Evolutionary conservation across 64 coral and sea anemone genomes (phyloP).

Genomic region (Stichodactyla helianthus): DNA sequence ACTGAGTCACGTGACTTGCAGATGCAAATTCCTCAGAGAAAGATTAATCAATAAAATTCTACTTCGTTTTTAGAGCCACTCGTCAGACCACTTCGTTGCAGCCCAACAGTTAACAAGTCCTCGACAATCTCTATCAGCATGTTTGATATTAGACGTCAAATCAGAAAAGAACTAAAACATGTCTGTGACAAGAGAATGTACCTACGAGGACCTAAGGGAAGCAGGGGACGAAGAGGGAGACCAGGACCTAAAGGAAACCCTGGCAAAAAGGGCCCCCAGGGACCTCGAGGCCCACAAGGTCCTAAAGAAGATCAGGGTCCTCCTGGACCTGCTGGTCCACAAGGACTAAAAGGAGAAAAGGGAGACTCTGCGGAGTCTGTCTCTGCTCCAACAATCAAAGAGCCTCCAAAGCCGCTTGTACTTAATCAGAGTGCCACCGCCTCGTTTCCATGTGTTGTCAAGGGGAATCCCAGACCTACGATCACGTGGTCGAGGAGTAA

Average conservation of each 20-base stretch:
- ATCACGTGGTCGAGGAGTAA: slow-evolving; percentile 33
- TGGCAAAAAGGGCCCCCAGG: slow-evolving; percentile 11
- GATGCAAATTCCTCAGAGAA: too few relatives aligned
- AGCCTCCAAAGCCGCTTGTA: slow-evolving; percentile 10
- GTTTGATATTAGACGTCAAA: not conserved
- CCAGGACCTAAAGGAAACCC: too few relatives aligned
- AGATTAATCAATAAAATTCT: too few relatives aligned
- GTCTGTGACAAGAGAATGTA: not conserved
- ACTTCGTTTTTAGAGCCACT: too few relatives aligned
- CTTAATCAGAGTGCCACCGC: slow-evolving; percentile 35
- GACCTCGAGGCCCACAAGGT: slow-evolving; percentile 17
- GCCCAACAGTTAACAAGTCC: not conserved
- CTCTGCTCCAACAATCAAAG: slow-evolving; percentile 29
- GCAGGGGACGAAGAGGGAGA: slow-evolving; percentile 22
- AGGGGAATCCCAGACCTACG: slow-evolving; percentile 39
- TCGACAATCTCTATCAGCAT: not conserved
- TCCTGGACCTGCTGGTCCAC: slow-evolving; percentile 28
- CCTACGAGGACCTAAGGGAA: slow-evolving; percentile 11
- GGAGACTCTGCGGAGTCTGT: slow-evolving; percentile 40
- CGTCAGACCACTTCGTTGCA: not conserved
- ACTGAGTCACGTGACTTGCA: too few relatives aligned
- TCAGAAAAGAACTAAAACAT: not conserved
- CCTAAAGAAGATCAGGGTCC: slow-evolving; percentile 1
- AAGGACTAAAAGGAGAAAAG: slow-evolving; percentile 32
- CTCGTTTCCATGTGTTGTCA: slow-evolving; percentile 44